Percentiles rank a stretch among this genome's conserved stretches.
Conservation (phyloP, 1,140 invertebrate species). For the Paracyclopina nana region DNA sequence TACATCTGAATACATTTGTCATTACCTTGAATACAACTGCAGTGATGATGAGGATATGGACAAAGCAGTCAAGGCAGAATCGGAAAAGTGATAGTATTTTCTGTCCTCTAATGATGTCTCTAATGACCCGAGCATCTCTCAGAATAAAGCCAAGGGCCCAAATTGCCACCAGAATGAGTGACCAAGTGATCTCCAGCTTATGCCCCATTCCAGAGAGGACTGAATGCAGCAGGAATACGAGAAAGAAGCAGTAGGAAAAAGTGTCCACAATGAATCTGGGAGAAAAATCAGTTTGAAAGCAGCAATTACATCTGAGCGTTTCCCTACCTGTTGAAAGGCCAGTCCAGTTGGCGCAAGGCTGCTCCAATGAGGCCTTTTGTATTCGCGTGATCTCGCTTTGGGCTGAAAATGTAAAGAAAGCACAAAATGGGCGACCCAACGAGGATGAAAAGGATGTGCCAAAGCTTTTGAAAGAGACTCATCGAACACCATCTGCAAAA, state of each 20-base stretch:
- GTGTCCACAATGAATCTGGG: constrained; percentile 6
- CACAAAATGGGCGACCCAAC: constrained; percentile 5
- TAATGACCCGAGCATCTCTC: not conserved
- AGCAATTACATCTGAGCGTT: constrained; percentile 1
- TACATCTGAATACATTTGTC: no score
- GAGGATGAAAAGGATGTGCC: not conserved
- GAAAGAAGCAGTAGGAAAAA: constrained; percentile 6
- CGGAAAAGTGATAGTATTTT: not conserved
- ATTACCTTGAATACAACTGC: constrained; percentile 6
- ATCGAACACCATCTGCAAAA: no score
- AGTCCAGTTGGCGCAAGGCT: no score
- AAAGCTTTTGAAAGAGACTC: no score
- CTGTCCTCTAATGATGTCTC: not conserved
- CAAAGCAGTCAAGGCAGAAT: not conserved
- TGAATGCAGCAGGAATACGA: not conserved
- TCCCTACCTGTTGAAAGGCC: no score
- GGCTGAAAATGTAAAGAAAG: constrained; percentile 8
- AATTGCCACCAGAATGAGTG: not conserved
- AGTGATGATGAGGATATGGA: not conserved
- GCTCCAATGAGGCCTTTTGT: not conserved
- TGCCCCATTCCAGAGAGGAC: constrained; percentile 4
- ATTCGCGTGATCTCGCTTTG: constrained; percentile 3
- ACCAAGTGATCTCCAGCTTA: constrained; percentile 5
- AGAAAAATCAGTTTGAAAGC: not conserved
- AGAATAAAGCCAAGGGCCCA: constrained; percentile 4